Evolutionary conservation across 2,888 invertebrate species (phyloP), one percentile per base, ranked within the genome.

Genomic region (Branchellion lobata): DNA sequence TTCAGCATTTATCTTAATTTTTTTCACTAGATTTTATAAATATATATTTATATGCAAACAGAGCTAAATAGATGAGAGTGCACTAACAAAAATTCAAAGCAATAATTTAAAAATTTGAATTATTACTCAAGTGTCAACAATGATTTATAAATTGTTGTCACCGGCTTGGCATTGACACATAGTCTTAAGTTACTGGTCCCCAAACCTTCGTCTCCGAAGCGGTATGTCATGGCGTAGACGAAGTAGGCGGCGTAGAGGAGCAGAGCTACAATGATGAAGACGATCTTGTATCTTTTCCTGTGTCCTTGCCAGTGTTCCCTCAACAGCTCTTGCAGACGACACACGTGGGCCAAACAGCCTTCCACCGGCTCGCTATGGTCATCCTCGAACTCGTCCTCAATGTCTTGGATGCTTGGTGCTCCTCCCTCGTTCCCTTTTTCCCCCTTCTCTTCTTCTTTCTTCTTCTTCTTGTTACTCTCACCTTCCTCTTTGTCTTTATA

Each of bases 161-260:
- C n/a, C n/a, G n/a, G n/a, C n/a, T n/a, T n/a, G n/a, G n/a, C n/a
- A n/a, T n/a, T n/a, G n/a, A n/a, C n/a, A n/a, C n/a, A n/a, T n/a
- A n/a, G n/a, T n/a, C n/a, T n/a, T n/a, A n/a, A n/a, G n/a, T n/a
- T n/a, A n/a, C n/a, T n/a, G n/a, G n/a, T n/a, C n/a, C n/a, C n/a
- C 40, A 40, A 82, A 1, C 84, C 84, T 77, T 86, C 85, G 69
- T 80, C 76, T 29, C 76, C 69, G 36, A 80, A 77, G 31, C 68
- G 51, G 53, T 40, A 80, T 36, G 40, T 81, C 85, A 86, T 84
- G 3, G 84, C 83, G 79, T 83, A 85, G n/a, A 75, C 79, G 68
- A 86, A 85, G 79, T 86, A 86, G 0, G 82, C 83, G 5, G 83
- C 78, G 76, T 84, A 86, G 79, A 78, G 71, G 3, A 75, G 21